Conservation (phyloP, 2,113 vertebrate species). For the Cricetomys ansorgei region DNA sequence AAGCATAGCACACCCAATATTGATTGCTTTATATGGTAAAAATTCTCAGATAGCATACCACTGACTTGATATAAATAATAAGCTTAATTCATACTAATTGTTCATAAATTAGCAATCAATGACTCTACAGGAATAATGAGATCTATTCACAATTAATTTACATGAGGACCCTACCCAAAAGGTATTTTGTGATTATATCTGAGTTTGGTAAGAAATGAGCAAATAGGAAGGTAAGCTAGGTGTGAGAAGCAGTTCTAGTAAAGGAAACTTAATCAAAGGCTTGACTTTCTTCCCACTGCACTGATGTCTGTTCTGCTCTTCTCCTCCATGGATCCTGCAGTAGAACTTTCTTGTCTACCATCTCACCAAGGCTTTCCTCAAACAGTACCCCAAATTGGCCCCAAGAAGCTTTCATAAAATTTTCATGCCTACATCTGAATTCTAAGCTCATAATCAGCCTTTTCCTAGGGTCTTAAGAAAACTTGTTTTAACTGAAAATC, state of each 20-base stretch:
- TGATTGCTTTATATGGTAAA: neutral
- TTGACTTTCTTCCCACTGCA: neutral
- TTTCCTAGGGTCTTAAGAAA: neutral
- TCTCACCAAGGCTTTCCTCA: neutral
- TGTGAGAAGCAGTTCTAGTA: neutral
- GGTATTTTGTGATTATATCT: neutral
- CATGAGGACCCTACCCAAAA: neutral
- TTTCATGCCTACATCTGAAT: neutral
- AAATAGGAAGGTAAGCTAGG: neutral
- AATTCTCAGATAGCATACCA: neutral
- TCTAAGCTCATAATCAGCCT: neutral
- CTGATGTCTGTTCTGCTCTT: neutral
- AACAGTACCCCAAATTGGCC: neutral
- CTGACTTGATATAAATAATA: neutral
- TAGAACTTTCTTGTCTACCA: neutral
- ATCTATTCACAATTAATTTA: constrained; percentile 17
- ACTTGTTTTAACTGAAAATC: neutral
- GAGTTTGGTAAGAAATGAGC: neutral
- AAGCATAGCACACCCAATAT: neutral
- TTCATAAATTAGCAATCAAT: neutral
- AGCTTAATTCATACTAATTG: neutral
- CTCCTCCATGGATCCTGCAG: neutral
- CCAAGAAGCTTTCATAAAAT: neutral
- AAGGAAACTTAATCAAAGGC: neutral
- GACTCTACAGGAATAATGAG: neutral